phyloP scores from a whole-genome alignment of 2,888 invertebrate genomes.

The Shargacucullia verbasci region DNA sequence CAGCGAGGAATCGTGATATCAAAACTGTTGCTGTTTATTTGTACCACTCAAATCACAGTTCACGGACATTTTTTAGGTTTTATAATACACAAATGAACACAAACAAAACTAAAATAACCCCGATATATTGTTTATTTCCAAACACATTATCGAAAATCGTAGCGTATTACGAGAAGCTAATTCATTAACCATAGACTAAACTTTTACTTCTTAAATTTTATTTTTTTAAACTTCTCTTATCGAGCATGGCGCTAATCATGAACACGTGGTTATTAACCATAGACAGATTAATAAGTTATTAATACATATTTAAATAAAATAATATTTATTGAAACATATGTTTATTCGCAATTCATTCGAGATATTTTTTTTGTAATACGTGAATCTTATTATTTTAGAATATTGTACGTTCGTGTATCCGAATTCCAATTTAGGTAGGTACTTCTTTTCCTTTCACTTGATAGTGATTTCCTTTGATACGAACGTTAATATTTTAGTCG shows the following conservation, averaged over 20 bases:
- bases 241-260: constrained; percentile 47
- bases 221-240: constrained; percentile 60
- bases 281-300: constrained; percentile 54
- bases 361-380: too few relatives aligned
- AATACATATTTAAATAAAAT: too few relatives aligned
- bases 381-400: too few relatives aligned
- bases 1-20: constrained; percentile 86
- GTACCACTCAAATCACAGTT: constrained; percentile 70
- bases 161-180: constrained; percentile 86
- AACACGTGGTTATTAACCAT: constrained; percentile 75
- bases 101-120: constrained; percentile 70
- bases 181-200: constrained; percentile 82
- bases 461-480: constrained; percentile 1
- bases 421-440: not conserved
- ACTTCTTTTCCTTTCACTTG: constrained; percentile 22
- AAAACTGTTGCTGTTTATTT: constrained; percentile 74
- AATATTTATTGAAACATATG: too few relatives aligned
- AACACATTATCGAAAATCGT: constrained; percentile 83
- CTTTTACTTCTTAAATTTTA: constrained; percentile 69
- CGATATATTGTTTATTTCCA: constrained; percentile 84
- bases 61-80: constrained; percentile 75
- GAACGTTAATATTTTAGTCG: too few relatives aligned
- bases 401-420: constrained; percentile 16
- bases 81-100: constrained; percentile 65
- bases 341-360: too few relatives aligned